Percentiles rank a stretch among this genome's conserved stretches.
phyloP scores from a whole-genome alignment of 2,888 invertebrate genomes.

The Emmelina monodactyla region DNA sequence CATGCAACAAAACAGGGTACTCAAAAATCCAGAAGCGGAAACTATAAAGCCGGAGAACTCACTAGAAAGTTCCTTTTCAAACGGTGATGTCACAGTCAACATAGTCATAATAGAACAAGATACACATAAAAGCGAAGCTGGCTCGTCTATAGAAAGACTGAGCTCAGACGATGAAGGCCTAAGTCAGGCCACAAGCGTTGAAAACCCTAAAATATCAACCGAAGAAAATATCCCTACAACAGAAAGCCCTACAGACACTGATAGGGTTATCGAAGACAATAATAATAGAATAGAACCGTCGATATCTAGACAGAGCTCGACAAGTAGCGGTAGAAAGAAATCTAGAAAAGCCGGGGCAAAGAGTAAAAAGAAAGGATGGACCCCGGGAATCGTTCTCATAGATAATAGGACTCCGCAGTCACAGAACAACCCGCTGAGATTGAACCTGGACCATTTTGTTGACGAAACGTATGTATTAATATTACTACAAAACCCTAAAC shows the following conservation, averaged over 20 bases:
- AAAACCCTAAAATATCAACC: no score
- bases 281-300: constrained; percentile 23
- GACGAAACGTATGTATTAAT: constrained; percentile 47
- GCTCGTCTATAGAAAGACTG: constrained; percentile 42
- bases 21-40: constrained; percentile 33
- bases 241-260: constrained; percentile 13
- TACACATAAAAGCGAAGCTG: constrained; percentile 45
- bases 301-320: constrained; percentile 28
- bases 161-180: constrained; percentile 30
- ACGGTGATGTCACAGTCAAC: constrained; percentile 33
- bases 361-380: constrained; percentile 50
- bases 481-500: no score
- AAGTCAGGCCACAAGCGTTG: no score
- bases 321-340: constrained; percentile 32
- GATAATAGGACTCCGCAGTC: constrained; percentile 38
- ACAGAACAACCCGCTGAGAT: constrained; percentile 36
- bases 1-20: constrained; percentile 53
- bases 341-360: constrained; percentile 30
- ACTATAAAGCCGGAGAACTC: constrained; percentile 23
- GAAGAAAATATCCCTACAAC: no score
- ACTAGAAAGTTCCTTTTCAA: constrained; percentile 45
- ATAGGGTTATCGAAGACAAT: constrained; percentile 23
- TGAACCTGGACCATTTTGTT: constrained; percentile 57
- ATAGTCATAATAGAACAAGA: constrained; percentile 43
- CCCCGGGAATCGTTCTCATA: constrained; percentile 46